These are phyloP conservation scores for Tetranychus piercei DNA, from an alignment of 2,888 invertebrate species.

Conservation along the genomic window DNA sequence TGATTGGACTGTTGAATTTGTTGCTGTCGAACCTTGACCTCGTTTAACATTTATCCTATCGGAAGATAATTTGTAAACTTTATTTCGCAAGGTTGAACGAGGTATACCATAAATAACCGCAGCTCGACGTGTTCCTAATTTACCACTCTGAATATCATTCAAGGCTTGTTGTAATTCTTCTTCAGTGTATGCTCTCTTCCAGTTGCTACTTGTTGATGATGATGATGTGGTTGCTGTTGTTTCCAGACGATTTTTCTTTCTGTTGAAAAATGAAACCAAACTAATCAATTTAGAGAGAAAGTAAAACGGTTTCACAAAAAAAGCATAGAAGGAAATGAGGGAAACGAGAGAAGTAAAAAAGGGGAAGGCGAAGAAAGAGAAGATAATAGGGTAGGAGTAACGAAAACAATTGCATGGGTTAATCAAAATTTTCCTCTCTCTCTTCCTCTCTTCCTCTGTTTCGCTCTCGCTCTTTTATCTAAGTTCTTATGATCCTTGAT, in stretches of 20 bases:
- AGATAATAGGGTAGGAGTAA: neutral
- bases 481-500: neutral
- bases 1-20: neutral
- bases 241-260: constrained; percentile 7
- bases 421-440: neutral
- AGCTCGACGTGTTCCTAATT: constrained; percentile 75
- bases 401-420: neutral
- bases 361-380: neutral
- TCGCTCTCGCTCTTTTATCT: neutral
- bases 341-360: neutral
- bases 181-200: constrained; percentile 52
- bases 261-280: constrained; percentile 3
- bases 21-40: neutral
- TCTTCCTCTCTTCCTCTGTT: neutral
- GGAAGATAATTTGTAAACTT: constrained; percentile 42
- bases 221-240: neutral
- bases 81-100: constrained; percentile 83
- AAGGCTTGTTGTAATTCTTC: constrained; percentile 85
- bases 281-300: neutral
- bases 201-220: neutral
- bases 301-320: constrained; percentile 1
- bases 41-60: constrained; percentile 23
- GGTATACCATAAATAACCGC: constrained; percentile 92
- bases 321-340: constrained; percentile 1
- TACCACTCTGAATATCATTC: constrained; percentile 75